A percentile compares a stretch with the other conserved stretches of the same genome.
Evolutionary conservation across 2,797 vertebrate species (phyloP).

Genomic region (Lacerta bilineata): DNA sequence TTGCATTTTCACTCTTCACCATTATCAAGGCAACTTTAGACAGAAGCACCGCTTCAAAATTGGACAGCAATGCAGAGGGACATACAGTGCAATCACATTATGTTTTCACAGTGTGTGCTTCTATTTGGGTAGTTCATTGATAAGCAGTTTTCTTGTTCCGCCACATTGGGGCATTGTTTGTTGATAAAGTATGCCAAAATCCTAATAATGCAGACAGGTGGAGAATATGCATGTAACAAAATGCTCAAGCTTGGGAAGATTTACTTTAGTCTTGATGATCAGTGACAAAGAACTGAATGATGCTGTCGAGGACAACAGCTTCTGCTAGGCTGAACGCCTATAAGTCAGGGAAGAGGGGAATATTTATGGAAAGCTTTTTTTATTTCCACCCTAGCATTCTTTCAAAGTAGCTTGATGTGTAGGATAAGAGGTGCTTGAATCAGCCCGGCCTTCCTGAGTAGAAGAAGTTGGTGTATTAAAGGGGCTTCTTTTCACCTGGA

Average conservation of each 20-base stretch:
- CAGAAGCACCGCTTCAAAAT: not conserved
- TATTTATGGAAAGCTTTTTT: not conserved
- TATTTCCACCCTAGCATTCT: not conserved
- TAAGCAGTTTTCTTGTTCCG: not conserved
- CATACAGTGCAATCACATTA: not conserved
- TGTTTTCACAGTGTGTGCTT: not conserved
- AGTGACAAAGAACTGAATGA: not conserved
- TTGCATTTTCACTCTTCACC: not conserved
- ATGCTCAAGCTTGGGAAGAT: not conserved
- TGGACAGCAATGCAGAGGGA: not conserved
- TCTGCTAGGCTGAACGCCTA: conserved; percentile 5
- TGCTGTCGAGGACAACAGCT: not conserved
- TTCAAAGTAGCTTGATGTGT: conserved; percentile 17
- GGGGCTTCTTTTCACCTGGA: too few species aligned
- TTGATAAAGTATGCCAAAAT: not conserved
- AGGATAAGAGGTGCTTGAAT: not conserved
- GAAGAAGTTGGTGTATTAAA: not conserved
- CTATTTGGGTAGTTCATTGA: not conserved
- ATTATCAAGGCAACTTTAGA: not conserved
- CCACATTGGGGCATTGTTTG: not conserved
- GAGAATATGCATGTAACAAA: not conserved
- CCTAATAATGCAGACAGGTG: not conserved
- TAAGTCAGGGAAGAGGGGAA: not conserved
- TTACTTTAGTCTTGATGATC: not conserved
- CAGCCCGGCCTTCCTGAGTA: not conserved